Evolutionary conservation across 2,888 invertebrate species (phyloP).

Genomic region (Kuschelorhynchus macadamiae): DNA sequence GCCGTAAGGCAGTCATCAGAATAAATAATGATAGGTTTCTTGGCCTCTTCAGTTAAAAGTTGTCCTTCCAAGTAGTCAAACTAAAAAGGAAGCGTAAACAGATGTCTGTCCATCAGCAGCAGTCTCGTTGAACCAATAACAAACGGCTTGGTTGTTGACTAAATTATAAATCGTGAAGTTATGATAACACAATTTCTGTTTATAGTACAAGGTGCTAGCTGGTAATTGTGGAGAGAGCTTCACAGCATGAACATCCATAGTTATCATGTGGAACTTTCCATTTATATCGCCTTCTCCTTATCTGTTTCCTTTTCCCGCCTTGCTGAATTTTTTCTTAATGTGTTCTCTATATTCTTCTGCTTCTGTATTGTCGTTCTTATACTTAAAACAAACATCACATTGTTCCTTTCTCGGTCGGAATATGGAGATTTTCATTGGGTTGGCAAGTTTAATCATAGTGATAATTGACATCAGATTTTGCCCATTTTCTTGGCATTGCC

Average conservation of each 20-base stretch:
- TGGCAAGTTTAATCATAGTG: neutral
- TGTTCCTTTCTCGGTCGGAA: neutral
- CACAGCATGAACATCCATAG: conserved; percentile 3
- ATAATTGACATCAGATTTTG: neutral
- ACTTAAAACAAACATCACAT: neutral
- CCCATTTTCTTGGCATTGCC: neutral
- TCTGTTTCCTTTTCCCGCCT: neutral
- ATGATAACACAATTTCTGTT: neutral
- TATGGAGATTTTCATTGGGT: neutral
- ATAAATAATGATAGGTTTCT: conserved; percentile 15
- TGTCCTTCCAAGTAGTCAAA: conserved; percentile 7
- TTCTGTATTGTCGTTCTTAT: neutral
- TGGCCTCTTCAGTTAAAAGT: neutral
- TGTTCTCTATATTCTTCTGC: neutral
- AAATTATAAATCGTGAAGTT: neutral
- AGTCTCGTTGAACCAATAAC: conserved; percentile 15
- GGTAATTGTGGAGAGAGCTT: neutral
- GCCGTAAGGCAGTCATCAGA: conserved; percentile 15
- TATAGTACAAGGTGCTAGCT: neutral
- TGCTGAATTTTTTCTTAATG: neutral
- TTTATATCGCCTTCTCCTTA: neutral
- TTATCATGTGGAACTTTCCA: neutral
- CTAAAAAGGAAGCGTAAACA: conserved; percentile 13
- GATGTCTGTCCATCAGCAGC: conserved; percentile 14
- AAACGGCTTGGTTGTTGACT: neutral